Base-by-base conservation (phyloP, 2,113 vertebrate genomes). In the Lepidothrix coronata region DNA sequence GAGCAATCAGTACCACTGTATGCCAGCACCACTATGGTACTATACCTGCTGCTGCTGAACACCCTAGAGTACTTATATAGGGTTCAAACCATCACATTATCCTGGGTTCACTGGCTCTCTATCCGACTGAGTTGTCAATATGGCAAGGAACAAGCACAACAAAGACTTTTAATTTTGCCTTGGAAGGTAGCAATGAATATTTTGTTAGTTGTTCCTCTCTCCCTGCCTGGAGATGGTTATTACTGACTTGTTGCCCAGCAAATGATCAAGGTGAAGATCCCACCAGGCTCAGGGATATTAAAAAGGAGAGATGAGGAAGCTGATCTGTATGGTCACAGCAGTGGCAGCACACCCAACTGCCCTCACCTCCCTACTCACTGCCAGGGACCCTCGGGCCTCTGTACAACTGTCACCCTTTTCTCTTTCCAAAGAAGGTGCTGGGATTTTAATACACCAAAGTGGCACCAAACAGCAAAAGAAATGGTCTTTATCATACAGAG, bases 281-380 rank as follows among this genome's bases (percentile, higher is more conserved):
- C 18, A 59, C 4, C 13, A 88, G 67, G 10, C 13, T 83, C 9
- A 30, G 24, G 15, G 31, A 41, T 46, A 57, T 48, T 43, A 75
- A 82, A 85, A 43, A 43, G 21, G 46, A 91, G 19, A 16, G 43
- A 43, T 72, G 30, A 28, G 27, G 41, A 80, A 88, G 41, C 9
- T 43, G 37, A 35, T 65, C 37, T 30, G 14, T 11, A 43, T 39
- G 35, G 14, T 39, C 35, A 85, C 41, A 68, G 75, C 39, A 83
- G 67, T 6, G 14, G 39, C 31, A 70, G 46, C 31, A 39, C 24
- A 23, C 11, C 8, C 0, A 2, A 28, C 0, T 4, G n/a, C 16
- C 30, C 41, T 76, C 27, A 30, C 12, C 25, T 90, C 41, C 28
- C 10, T 1, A 0, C 19, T 85, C 51, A 31, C 39, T 61, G n/a